Conservation (phyloP, 2,797 vertebrate species). For the Mus minutoides region DNA sequence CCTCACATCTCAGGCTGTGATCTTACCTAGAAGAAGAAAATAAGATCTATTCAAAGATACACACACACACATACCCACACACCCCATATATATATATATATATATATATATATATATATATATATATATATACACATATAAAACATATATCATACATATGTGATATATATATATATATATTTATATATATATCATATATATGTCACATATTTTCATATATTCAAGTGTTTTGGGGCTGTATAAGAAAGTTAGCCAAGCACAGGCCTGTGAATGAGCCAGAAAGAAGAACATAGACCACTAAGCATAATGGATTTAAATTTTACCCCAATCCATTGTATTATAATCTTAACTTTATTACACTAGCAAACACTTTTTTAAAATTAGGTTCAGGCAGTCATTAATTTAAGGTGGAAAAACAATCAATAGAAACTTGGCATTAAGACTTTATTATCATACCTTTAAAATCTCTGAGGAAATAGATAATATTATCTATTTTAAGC, state of each 20-base stretch:
- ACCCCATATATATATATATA: neutral
- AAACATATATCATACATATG: neutral
- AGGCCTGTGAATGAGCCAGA: neutral
- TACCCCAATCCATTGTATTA: neutral
- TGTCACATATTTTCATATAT: fast-evolving
- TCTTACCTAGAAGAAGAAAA: slow-evolving; percentile 3
- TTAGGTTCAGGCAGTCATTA: neutral
- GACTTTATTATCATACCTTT: neutral
- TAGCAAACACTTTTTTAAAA: neutral
- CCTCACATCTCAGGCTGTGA: neutral
- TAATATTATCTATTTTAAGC: neutral
- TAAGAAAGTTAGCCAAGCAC: neutral
- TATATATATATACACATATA: neutral
- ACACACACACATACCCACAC: neutral
- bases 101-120: neutral
- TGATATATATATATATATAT: neutral
- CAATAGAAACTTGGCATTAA: neutral
- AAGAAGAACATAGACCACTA: neutral
- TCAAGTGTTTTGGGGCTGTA: neutral
- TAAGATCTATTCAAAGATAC: neutral
- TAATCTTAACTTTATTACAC: neutral
- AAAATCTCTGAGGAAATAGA: neutral
- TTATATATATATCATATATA: neutral
- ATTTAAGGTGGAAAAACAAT: neutral
- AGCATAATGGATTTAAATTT: neutral